A percentile compares a stretch with the other conserved stretches of the same genome.
These are phyloP conservation scores for Plagodis pulveraria DNA, from an alignment of 2,888 invertebrate genomes.

Conservation along the genomic window DNA sequence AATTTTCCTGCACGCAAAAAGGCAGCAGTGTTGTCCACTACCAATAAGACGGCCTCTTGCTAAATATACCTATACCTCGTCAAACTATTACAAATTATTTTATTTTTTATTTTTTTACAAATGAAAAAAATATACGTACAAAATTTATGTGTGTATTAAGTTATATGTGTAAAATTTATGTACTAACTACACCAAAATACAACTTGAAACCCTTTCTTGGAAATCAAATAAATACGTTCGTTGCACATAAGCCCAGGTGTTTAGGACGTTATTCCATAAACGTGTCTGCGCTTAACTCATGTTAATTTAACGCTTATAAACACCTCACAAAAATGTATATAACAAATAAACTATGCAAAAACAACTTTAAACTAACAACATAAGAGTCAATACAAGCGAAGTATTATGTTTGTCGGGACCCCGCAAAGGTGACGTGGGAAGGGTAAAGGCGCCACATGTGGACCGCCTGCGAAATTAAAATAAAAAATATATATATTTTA, in stretches of 20 bases:
- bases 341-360: conserved; percentile 9
- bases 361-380: conserved; percentile 10
- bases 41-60: too few species aligned
- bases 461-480: conserved; percentile 66
- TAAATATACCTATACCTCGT: too few species aligned
- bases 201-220: conserved; percentile 40
- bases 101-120: too few species aligned
- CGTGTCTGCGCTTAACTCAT: conserved; percentile 65
- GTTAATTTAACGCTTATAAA: conserved; percentile 66
- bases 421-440: conserved; percentile 56
- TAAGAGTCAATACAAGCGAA: conserved; percentile 20
- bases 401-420: conserved; percentile 26
- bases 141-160: too few species aligned
- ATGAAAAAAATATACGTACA: too few species aligned
- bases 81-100: too few species aligned
- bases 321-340: conserved; percentile 18
- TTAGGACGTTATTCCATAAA: conserved; percentile 64
- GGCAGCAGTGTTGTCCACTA: too few species aligned
- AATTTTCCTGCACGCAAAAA: too few species aligned
- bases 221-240: conserved; percentile 60
- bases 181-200: too few species aligned
- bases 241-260: conserved; percentile 64
- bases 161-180: too few species aligned
- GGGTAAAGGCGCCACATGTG: conserved; percentile 74
- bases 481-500: conserved; percentile 55